Evolutionary conservation across 2,113 vertebrate genomes (phyloP).

Genomic region (Cinclus mexicanus): DNA sequence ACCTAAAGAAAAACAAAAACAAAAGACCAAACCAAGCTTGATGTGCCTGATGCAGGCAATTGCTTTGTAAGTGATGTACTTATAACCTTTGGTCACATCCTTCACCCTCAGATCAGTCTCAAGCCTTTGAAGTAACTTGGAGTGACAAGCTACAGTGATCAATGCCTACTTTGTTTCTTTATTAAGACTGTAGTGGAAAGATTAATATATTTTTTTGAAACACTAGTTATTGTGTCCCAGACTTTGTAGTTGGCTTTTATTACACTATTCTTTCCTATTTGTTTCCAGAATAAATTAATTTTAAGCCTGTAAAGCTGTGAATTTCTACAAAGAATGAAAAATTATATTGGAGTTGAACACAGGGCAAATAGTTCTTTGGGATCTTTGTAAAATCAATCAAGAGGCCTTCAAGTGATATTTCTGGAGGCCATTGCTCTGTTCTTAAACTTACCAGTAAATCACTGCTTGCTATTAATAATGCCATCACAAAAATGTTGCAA

Average conservation of each 20-base stretch:
- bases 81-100: background rate
- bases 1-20: background rate
- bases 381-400: slow-evolving; percentile 11
- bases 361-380: background rate
- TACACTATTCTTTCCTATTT: background rate
- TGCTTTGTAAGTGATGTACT: background rate
- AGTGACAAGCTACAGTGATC: background rate
- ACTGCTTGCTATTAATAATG: background rate
- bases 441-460: slow-evolving; percentile 18
- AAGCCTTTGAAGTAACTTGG: background rate
- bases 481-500: background rate
- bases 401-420: slow-evolving; percentile 36
- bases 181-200: background rate
- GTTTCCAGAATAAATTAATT: background rate
- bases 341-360: background rate
- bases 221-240: background rate
- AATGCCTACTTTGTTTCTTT: background rate
- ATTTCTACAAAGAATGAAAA: background rate
- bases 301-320: background rate
- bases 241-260: background rate
- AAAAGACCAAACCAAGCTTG: background rate
- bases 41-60: background rate
- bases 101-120: background rate
- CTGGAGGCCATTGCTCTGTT: slow-evolving; percentile 36
- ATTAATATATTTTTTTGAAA: background rate